A percentile compares a stretch with the other conserved stretches of the same genome.
Evolutionary conservation across 2,113 vertebrate genomes (phyloP).

Genomic region (Protobothrops flavoviridis): DNA sequence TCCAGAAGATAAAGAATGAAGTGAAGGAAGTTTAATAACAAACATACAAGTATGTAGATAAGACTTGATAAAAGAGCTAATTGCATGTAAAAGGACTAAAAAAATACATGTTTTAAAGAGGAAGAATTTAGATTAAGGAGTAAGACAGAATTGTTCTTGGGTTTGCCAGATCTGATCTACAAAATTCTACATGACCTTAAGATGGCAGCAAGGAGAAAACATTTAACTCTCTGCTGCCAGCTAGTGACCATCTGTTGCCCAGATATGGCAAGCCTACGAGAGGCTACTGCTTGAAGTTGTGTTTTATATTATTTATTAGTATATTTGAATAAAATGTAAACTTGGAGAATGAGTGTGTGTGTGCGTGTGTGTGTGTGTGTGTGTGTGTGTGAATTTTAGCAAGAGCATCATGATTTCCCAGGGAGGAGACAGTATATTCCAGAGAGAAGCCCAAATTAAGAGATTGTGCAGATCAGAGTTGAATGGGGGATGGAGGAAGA

Average conservation of each 20-base stretch:
- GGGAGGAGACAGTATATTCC: neutral
- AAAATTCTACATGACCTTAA: neutral
- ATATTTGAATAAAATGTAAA: neutral
- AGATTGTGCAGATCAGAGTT: neutral
- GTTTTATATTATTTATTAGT: neutral
- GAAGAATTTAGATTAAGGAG: neutral
- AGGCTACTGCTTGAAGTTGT: neutral
- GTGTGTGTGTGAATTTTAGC: neutral
- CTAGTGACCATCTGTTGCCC: neutral
- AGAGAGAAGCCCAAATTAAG: neutral
- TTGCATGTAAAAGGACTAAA: neutral
- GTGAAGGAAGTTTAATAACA: no score
- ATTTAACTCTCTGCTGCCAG: neutral
- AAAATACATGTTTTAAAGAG: neutral
- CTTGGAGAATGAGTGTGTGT: neutral
- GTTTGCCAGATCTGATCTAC: neutral
- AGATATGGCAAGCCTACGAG: neutral
- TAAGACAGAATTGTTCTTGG: neutral
- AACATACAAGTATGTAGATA: neutral
- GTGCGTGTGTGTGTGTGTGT: accelerated
- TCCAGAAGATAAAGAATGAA: no score
- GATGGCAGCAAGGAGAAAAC: neutral
- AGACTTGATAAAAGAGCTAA: neutral
- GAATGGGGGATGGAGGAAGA: neutral
- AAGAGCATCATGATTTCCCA: neutral